These are phyloP conservation scores for Pteria penguin DNA, from an alignment of 2,888 invertebrate species.

Conservation along the genomic window DNA sequence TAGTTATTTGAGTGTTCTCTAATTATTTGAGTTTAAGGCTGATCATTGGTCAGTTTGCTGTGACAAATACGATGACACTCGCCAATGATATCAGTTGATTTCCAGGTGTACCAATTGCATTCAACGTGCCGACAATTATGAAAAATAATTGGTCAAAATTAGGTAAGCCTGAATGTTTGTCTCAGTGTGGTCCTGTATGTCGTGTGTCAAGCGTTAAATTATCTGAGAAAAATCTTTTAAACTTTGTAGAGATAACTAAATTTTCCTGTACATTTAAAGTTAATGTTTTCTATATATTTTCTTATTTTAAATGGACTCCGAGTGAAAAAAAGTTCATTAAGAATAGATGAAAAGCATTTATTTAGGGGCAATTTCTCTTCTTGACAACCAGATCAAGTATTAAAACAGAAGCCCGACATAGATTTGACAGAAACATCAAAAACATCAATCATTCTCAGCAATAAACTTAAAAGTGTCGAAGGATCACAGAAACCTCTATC, in stretches of 20 bases:
- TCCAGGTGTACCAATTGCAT: slow-evolving; percentile 17
- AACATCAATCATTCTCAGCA: not conserved
- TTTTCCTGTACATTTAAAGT: too few species aligned
- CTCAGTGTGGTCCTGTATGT: not conserved
- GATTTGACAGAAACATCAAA: not conserved
- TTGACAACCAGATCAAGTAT: not conserved
- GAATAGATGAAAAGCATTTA: too few species aligned
- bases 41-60: too few species aligned
- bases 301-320: too few species aligned
- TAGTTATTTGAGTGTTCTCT: too few species aligned
- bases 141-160: not conserved
- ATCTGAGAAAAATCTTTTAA: not conserved
- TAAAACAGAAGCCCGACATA: not conserved
- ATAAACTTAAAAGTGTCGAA: not conserved
- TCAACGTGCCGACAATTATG: slow-evolving; percentile 10
- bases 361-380: too few species aligned
- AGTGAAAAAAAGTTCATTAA: too few species aligned
- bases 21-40: too few species aligned
- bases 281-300: too few species aligned
- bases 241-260: not conserved
- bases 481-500: too few species aligned
- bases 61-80: too few species aligned
- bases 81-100: slow-evolving; percentile 5
- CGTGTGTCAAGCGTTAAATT: not conserved
- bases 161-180: not conserved